These are phyloP conservation scores for Ataeniobius toweri DNA, from an alignment of 2,797 vertebrate genomes.

Conservation along the genomic window DNA sequence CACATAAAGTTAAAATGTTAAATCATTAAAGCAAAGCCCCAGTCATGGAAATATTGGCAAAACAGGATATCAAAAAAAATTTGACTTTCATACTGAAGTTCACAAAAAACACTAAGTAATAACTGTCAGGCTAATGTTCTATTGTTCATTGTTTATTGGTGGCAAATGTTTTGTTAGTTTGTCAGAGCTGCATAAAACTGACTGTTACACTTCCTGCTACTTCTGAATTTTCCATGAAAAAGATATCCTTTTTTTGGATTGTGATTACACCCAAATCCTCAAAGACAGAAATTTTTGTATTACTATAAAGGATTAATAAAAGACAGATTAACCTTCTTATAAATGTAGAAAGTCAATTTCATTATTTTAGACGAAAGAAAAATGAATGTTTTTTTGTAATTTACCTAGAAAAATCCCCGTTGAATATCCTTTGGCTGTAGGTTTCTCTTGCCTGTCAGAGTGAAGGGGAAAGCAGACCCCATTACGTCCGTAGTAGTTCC, in stretches of 20 bases:
- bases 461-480: constrained; percentile 89
- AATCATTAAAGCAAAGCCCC: neutral
- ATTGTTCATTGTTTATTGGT: constrained; percentile 32
- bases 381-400: constrained; percentile 21
- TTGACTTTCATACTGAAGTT: neutral
- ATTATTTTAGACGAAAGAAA: neutral
- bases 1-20: constrained; percentile 6
- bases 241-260: neutral
- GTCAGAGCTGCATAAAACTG: neutral
- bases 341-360: neutral
- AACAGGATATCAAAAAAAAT: neutral
- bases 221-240: neutral
- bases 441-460: constrained; percentile 85
- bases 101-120: constrained; percentile 29
- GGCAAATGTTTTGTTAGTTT: neutral
- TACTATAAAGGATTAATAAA: neutral
- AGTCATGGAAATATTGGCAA: constrained; percentile 4
- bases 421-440: constrained; percentile 83
- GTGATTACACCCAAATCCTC: neutral
- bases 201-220: neutral
- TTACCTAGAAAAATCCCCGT: constrained; percentile 89
- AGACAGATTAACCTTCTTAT: neutral
- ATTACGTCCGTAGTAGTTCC: constrained; percentile 89
- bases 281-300: neutral
- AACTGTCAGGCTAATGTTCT: constrained; percentile 1